Evolutionary conservation across 2,888 invertebrate genomes (phyloP).

Genomic region (Chrysolina haemoptera): DNA sequence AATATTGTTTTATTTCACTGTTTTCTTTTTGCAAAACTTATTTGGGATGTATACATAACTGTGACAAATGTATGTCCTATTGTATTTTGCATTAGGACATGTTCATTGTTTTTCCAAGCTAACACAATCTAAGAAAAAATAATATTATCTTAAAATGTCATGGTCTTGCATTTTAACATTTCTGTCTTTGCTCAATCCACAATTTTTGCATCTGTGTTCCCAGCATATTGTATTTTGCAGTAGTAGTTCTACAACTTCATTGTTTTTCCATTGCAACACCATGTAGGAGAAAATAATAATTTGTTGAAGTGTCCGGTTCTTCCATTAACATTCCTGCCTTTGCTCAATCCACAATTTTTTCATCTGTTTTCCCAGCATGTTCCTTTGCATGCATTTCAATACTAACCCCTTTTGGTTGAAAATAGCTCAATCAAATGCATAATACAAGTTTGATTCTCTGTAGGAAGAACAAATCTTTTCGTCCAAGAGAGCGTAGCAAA

Average conservation of each 20-base stretch:
- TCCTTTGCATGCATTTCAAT: constrained; percentile 33
- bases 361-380: constrained; percentile 11
- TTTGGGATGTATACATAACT: no score
- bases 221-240: neutral
- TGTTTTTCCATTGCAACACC: neutral
- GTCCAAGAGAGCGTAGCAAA: constrained; percentile 88
- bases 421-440: neutral
- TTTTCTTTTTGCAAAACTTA: no score
- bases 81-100: no score
- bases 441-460: neutral
- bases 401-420: neutral
- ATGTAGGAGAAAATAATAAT: neutral
- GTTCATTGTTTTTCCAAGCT: neutral
- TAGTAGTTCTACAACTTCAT: no score
- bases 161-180: neutral
- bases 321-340: neutral
- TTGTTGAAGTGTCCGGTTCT: neutral
- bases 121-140: neutral
- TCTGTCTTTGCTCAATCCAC: neutral
- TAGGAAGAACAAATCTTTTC: constrained; percentile 94
- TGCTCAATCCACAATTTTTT: constrained; percentile 1
- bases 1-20: no score
- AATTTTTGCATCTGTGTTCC: constrained; percentile 10
- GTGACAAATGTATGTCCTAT: no score
- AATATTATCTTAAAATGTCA: neutral